These are phyloP conservation scores for Calosoma granatense DNA, from an alignment of 1,140 invertebrate genomes.

Conservation along the genomic window DNA sequence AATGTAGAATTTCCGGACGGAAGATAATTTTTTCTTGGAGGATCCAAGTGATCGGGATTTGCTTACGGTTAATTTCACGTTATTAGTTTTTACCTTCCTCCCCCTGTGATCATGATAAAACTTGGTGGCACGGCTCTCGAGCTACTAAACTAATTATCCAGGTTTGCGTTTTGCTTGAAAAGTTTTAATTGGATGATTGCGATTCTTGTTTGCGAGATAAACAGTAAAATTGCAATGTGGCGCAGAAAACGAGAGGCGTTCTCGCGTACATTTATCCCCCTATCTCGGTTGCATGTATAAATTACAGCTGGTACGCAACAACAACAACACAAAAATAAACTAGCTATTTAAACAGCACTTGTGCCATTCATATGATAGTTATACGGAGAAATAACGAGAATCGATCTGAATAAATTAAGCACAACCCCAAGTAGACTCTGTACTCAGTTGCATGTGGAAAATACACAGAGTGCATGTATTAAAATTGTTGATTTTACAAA, in stretches of 20 bases:
- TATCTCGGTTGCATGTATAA: too few species aligned
- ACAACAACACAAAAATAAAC: background rate
- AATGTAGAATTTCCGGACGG: too few species aligned
- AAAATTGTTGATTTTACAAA: too few species aligned
- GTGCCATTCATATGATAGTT: too few species aligned
- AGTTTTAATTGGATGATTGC: constrained; percentile 8
- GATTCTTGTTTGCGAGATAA: constrained; percentile 4
- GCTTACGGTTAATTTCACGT: background rate
- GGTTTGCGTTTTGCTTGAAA: constrained; percentile 4
- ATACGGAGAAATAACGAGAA: too few species aligned
- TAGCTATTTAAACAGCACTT: too few species aligned
- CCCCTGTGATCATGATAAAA: background rate
- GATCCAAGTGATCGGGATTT: background rate
- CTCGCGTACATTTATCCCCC: too few species aligned
- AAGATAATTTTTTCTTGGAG: too few species aligned
- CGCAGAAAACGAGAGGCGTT: background rate
- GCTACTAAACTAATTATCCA: background rate
- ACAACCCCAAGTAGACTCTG: too few species aligned
- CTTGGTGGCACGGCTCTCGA: background rate
- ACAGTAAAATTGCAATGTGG: background rate
- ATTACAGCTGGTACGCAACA: background rate
- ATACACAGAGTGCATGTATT: too few species aligned
- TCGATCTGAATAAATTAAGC: too few species aligned
- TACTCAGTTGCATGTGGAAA: too few species aligned
- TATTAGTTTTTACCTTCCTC: background rate